phyloP scores from a whole-genome alignment of 2,888 invertebrate species.

The Gortyna flavago region DNA sequence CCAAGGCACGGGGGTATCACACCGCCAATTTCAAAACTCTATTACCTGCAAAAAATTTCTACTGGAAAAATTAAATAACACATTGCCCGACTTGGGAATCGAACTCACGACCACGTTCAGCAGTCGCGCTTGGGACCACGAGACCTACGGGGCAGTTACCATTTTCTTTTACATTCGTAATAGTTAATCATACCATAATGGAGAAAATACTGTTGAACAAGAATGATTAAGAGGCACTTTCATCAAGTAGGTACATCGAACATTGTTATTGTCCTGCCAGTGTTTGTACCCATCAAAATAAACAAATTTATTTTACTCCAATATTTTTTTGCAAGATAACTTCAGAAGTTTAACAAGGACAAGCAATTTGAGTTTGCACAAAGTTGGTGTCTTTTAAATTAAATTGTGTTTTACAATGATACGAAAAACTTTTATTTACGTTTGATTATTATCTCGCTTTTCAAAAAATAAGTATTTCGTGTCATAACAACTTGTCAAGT shows the following conservation, averaged over 20 bases:
- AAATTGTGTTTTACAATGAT: slow-evolving; percentile 1
- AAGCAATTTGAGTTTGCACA: background rate
- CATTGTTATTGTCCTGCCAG: background rate
- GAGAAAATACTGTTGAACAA: background rate
- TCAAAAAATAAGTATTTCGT: background rate
- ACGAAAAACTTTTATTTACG: background rate
- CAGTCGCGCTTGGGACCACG: no score
- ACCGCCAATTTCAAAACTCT: no score
- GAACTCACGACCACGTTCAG: no score
- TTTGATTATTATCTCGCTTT: background rate
- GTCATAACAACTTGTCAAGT: no score
- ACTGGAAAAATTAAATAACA: no score
- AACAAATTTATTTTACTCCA: slow-evolving; percentile 2
- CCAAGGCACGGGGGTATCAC: no score
- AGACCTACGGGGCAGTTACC: no score
- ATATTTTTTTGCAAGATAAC: background rate
- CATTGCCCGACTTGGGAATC: no score
- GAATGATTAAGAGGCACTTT: background rate
- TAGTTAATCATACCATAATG: background rate
- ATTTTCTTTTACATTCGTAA: no score
- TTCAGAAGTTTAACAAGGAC: slow-evolving; percentile 5
- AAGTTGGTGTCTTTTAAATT: slow-evolving; percentile 8
- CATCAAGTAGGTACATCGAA: background rate
- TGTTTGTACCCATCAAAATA: slow-evolving; percentile 17
- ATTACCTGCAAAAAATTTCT: no score